Evolutionary conservation across 2,797 vertebrate genomes (phyloP), one percentile per base, ranked within the genome.

Genomic region (Dendrocincla fuliginosa): DNA sequence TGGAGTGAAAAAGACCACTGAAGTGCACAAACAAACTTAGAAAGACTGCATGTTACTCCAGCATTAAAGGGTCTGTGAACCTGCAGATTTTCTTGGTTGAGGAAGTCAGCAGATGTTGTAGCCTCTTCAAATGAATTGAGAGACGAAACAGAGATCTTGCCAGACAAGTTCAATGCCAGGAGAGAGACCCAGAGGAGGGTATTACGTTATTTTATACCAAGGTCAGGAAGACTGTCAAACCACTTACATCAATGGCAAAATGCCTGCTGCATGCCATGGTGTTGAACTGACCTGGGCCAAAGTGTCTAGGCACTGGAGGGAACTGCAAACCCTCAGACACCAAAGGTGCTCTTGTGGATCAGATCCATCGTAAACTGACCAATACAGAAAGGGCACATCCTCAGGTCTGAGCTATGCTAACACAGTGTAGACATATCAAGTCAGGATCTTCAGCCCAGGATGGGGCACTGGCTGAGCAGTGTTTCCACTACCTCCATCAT

Each of bases 331-430:
- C 19, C 33, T 14, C 2, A 1, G 56, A 27, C 32, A 68, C 14
- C 20, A 10, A 17, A 19, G 1, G 16, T 8, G 16, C 15, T 28
- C 49, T 77, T 17, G 5, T 0, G 2, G 42, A 20, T 80, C 25
- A 30, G 56, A 41, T 6, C 44, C 37, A 23, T 32, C 3, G 1
- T 18, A 18, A 68, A 47, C 32, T 30, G 82, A 37, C 11, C 64
- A 59, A 20, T 41, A 25, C 0, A 3, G 12, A 9, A 28, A 35
- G 22, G 11, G n/a, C 56, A 50, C 0, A 0, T 37, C 20, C 65
- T 57, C 49, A n/a, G 13, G 10, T 57, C 46, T 2, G 1, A 57
- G 60, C 49, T 53, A 13, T 10, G 49, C 52, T 87, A 52, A 35
- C 22, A n/a, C 25, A 1, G 14, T 33, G 13, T 2, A 17, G 15